Evolutionary conservation across 2,113 vertebrate genomes (phyloP).

Genomic region (Emberiza fucata): DNA sequence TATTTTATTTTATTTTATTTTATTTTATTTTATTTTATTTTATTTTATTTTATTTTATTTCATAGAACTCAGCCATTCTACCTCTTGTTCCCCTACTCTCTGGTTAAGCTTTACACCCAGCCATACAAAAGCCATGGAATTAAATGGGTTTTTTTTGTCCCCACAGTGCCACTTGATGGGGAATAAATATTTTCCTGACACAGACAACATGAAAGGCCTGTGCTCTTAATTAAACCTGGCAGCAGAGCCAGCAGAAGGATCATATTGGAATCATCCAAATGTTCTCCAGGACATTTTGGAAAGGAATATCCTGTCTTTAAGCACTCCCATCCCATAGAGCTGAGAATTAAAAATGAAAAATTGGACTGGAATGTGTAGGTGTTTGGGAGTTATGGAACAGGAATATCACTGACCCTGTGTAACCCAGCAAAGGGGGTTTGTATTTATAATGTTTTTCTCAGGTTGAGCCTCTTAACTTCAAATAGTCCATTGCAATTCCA

Average conservation of each 20-base stretch:
- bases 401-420: too few species aligned
- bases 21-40: background rate
- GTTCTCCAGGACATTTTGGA: background rate
- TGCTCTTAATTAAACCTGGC: background rate
- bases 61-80: background rate
- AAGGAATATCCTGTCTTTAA: background rate
- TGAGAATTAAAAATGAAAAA: background rate
- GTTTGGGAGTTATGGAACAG: background rate
- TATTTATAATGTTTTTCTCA: background rate
- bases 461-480: background rate
- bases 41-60: background rate
- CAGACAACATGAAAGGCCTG: background rate
- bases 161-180: fast-evolving
- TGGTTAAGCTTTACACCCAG: background rate
- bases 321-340: background rate
- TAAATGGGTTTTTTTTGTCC: background rate
- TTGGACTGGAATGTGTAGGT: background rate
- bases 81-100: background rate
- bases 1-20: too few species aligned
- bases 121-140: background rate
- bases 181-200: background rate
- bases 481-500: background rate
- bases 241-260: background rate
- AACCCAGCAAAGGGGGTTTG: background rate
- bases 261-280: background rate